Base-by-base conservation (phyloP, 2,113 vertebrate species). In the Centrocercus urophasianus region DNA sequence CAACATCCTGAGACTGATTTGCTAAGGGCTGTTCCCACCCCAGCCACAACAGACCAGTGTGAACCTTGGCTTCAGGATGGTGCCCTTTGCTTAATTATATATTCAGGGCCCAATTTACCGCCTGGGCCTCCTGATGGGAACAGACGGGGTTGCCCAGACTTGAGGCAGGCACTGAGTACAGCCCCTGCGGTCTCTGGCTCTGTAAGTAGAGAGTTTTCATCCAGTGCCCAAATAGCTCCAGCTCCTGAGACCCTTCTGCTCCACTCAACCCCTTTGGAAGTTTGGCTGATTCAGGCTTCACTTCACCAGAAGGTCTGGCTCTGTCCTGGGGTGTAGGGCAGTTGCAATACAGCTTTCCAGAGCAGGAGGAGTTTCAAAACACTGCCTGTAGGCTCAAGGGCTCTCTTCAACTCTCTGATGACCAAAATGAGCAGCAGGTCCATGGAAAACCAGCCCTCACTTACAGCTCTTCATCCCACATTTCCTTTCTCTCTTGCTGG, bases 1-100 rank as follows among this genome's bases (percentile, higher is more conserved):
- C 93, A 96, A 93, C 92, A 94, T 95, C 94, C 95, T 94, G 94
- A 88, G 18, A 90, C 79, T 54, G 95, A 95, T 97, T 97, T 95
- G 94, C 90, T 79, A 90, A 95, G 93, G 95, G 95, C 76, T 88
- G 93, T 97, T 95, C 95, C 95, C 94, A 96, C 70, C 93, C 95
- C 80, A 97, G 94, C 92, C 94, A 95, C 94, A 96, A 95, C 95
- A 96, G 93, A 96, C 93, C 95, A 94, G 93, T 78, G 91, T 95
- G 96, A 95, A 95, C 91, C 94, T 95, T 96, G 96, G 95, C 94
- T 95, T 95, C 91, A 94, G 86, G 94, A 96, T 93, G 94, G 86
- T 93, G 93, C 93, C 94, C 94, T 97, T 94, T 95, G 94, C 81
- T 96, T 96, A 96, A 97, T 97, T 95, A 95, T 93, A 97, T 96